Conservation (phyloP, 2,113 vertebrate species). For the Nyctereutes procyonoides region DNA sequence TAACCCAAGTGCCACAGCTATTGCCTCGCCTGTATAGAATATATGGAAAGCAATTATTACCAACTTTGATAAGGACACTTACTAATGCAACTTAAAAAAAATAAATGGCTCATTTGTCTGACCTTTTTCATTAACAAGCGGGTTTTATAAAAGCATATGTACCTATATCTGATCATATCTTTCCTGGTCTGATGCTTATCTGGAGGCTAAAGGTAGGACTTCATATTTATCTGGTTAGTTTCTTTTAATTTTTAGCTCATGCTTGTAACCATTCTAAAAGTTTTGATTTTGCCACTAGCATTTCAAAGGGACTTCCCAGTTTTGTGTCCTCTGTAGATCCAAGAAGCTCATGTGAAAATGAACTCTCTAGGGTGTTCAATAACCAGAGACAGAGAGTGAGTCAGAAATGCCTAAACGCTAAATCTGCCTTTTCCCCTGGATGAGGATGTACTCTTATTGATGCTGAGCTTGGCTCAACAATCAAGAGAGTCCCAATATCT, state of each 20-base stretch:
- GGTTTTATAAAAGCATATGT: neutral
- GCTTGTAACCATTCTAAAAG: neutral
- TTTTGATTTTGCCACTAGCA: neutral
- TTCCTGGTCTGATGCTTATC: constrained; percentile 36
- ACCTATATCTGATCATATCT: neutral
- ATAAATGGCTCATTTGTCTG: neutral
- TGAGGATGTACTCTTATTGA: neutral
- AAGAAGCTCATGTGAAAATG: neutral
- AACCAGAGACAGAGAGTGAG: neutral
- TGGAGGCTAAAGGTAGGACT: neutral
- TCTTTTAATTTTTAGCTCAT: constrained; percentile 27
- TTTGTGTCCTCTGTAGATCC: neutral
- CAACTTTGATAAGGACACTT: neutral
- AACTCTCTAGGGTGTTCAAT: neutral
- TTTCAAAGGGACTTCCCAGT: neutral
- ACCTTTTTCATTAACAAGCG: constrained; percentile 9
- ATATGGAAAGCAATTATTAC: neutral
- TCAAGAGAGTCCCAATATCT: neutral
- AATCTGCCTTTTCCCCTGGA: neutral
- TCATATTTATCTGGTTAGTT: neutral
- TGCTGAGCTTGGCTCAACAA: neutral
- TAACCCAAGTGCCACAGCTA: neutral
- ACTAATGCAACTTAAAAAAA: neutral
- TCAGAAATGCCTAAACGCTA: neutral
- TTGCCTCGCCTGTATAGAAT: neutral